Conservation (phyloP, 2,113 vertebrate genomes). For the Eulemur macaco region DNA sequence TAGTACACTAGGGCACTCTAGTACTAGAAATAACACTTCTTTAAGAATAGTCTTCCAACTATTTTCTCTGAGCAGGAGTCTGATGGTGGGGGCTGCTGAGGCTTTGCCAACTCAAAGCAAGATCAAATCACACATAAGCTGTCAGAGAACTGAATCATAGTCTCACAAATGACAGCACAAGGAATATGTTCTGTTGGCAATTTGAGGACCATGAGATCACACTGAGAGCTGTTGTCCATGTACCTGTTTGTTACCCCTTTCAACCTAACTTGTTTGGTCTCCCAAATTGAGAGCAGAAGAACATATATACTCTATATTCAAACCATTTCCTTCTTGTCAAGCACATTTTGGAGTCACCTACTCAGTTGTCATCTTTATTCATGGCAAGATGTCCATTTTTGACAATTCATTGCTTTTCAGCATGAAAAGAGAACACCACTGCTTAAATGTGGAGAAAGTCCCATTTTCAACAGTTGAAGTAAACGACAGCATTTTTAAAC, state of each 20-base stretch:
- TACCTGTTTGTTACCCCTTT: background rate
- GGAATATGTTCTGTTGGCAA: background rate
- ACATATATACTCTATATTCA: conserved; percentile 42
- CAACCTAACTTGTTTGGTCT: background rate
- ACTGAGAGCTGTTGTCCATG: background rate
- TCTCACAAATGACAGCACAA: background rate
- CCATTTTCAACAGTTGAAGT: conserved; percentile 65
- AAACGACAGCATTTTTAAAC: conserved; percentile 56
- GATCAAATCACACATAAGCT: background rate
- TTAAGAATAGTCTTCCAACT: background rate
- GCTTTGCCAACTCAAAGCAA: background rate
- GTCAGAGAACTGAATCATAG: background rate
- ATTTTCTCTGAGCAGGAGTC: background rate
- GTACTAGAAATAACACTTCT: background rate
- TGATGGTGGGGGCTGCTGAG: background rate
- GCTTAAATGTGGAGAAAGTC: conserved; percentile 61
- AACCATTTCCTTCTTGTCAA: conserved; percentile 55
- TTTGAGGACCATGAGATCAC: background rate
- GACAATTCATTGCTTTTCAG: conserved; percentile 67
- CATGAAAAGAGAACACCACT: conserved; percentile 65
- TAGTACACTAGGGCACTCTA: background rate
- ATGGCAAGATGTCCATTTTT: conserved; percentile 65
- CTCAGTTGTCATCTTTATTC: conserved; percentile 72
- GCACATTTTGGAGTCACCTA: conserved; percentile 59
- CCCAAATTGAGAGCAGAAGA: background rate